phyloP scores from a whole-genome alignment of 2,797 vertebrate species.

The Selene dorsalis region DNA sequence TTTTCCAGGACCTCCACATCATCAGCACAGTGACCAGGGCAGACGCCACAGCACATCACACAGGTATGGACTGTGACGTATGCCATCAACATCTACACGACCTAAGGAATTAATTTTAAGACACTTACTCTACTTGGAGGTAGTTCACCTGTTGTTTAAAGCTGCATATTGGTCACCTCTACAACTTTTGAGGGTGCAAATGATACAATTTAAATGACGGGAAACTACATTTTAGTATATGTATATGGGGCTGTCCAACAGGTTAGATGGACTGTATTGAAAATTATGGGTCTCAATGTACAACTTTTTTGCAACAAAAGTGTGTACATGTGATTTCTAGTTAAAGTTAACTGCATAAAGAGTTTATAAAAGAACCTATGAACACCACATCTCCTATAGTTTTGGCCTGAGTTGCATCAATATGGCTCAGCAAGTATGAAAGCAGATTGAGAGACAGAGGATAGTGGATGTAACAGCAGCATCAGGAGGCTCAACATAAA shows the following conservation, averaged over 20 bases:
- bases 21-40: conserved; percentile 89
- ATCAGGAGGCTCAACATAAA: neutral
- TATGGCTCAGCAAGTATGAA: neutral
- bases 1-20: conserved; percentile 93
- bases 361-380: neutral
- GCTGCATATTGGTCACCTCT: neutral
- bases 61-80: conserved; percentile 74
- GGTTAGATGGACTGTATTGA: neutral
- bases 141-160: neutral
- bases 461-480: neutral
- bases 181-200: neutral
- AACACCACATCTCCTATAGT: neutral
- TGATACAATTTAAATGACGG: neutral
- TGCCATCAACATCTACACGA: neutral
- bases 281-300: neutral
- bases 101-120: neutral
- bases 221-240: neutral
- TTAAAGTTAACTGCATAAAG: neutral
- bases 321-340: neutral
- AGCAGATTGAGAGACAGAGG: neutral
- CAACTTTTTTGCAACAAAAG: neutral
- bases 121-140: neutral
- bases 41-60: conserved; percentile 79
- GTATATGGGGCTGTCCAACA: neutral
- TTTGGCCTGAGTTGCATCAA: neutral